Evolutionary conservation across 2,113 vertebrate genomes (phyloP).

Genomic region (Macrotus californicus): DNA sequence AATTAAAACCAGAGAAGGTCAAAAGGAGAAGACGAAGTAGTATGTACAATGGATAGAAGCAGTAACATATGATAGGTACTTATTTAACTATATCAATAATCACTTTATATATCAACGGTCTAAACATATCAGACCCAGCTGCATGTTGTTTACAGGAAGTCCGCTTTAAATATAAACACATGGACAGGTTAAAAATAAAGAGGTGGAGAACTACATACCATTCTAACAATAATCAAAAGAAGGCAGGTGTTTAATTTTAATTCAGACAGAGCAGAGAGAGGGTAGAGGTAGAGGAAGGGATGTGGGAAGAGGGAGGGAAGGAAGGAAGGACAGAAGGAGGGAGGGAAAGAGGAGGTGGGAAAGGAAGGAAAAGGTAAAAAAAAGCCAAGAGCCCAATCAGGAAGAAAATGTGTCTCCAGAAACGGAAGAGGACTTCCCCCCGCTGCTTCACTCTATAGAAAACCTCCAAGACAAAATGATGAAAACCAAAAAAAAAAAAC

Average conservation of each 20-base stretch:
- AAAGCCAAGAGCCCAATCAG: not conserved
- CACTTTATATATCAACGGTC: not conserved
- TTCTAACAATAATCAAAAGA: not conserved
- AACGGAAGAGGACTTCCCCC: not conserved
- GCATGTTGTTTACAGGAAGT: not conserved
- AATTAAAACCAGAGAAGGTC: not conserved
- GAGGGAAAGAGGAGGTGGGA: not conserved
- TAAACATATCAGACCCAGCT: not conserved
- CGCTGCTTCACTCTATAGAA: not conserved
- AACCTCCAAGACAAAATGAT: not conserved
- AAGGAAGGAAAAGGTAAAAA: not conserved
- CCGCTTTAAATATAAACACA: not conserved
- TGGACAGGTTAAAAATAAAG: not conserved
- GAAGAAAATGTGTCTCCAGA: not conserved
- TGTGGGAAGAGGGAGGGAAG: rapidly evolving
- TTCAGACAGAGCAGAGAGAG: not conserved
- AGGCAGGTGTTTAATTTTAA: not conserved
- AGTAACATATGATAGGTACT: not conserved
- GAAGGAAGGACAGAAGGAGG: too few species aligned
- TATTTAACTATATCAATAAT: not conserved
- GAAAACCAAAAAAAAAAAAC: not conserved
- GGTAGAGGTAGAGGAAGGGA: not conserved
- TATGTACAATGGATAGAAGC: not conserved
- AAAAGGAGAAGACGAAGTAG: not conserved
- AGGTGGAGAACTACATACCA: not conserved